Conservation (phyloP, 2,888 invertebrate species). For the Erebia palarica region DNA sequence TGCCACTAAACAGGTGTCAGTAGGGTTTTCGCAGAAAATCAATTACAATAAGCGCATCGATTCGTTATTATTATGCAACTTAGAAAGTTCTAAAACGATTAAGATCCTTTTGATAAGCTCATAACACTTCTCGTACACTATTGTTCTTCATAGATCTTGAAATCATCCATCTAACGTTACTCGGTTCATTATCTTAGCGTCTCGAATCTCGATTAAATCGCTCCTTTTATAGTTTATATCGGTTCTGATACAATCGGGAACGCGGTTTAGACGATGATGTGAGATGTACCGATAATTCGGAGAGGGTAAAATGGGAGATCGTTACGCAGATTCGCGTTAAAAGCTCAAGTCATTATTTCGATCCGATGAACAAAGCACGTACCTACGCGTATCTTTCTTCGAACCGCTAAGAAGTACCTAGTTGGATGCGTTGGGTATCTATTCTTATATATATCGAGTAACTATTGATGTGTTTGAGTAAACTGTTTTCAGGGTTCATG, state of each 20-base stretch:
- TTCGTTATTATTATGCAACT: slow-evolving; percentile 4
- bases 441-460: neutral
- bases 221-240: slow-evolving; percentile 33
- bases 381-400: neutral
- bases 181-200: slow-evolving; percentile 26
- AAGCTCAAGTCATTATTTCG: slow-evolving; percentile 26
- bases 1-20: no score
- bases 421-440: neutral
- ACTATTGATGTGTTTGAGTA: neutral
- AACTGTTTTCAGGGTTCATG: no score
- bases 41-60: neutral
- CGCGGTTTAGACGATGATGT: slow-evolving; percentile 27
- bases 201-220: slow-evolving; percentile 32
- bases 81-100: slow-evolving; percentile 22
- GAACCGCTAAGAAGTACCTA: neutral
- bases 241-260: slow-evolving; percentile 28
- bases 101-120: slow-evolving; percentile 21
- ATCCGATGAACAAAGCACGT: slow-evolving; percentile 16
- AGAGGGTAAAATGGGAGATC: slow-evolving; percentile 32
- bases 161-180: slow-evolving; percentile 20
- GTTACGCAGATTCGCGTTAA: slow-evolving; percentile 33
- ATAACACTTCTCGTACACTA: slow-evolving; percentile 2
- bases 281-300: slow-evolving; percentile 28
- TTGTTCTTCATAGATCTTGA: slow-evolving; percentile 20
- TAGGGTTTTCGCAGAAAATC: no score